phyloP scores from a whole-genome alignment of 2,797 vertebrate species.

The Malurus leucopterus region DNA sequence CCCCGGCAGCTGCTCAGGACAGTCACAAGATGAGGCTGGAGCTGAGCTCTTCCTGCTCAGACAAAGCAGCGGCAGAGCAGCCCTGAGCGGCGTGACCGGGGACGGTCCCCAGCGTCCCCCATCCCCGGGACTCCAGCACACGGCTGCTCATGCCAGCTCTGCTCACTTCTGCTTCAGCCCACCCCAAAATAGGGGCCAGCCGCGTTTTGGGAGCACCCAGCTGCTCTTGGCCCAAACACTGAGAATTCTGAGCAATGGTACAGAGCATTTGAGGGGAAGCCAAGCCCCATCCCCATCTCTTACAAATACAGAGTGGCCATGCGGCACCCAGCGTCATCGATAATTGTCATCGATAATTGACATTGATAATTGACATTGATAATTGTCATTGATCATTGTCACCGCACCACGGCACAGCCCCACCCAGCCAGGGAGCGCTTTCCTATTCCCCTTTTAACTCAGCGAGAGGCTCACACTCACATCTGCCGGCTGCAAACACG shows the following conservation, averaged over 20 bases:
- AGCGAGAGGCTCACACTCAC: neutral
- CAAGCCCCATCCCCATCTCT: neutral
- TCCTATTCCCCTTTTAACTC: neutral
- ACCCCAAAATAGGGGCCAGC: neutral
- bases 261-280: neutral
- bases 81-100: rapidly evolving
- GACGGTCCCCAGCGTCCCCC: neutral
- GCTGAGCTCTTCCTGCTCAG: neutral
- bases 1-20: neutral
- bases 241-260: rapidly evolving
- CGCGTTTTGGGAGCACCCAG: neutral
- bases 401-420: rapidly evolving
- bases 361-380: neutral
- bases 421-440: neutral
- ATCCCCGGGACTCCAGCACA: neutral
- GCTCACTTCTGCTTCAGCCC: neutral
- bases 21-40: neutral
- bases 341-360: neutral
- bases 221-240: neutral
- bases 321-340: neutral
- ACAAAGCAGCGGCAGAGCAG: rapidly evolving
- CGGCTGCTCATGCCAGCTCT: neutral
- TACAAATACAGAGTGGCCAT: neutral
- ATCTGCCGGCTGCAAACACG: neutral
- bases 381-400: neutral